Evolutionary conservation across 2,113 vertebrate genomes (phyloP), one percentile per base, ranked within the genome.

Genomic region (Brachyhypopomus gauderio): DNA sequence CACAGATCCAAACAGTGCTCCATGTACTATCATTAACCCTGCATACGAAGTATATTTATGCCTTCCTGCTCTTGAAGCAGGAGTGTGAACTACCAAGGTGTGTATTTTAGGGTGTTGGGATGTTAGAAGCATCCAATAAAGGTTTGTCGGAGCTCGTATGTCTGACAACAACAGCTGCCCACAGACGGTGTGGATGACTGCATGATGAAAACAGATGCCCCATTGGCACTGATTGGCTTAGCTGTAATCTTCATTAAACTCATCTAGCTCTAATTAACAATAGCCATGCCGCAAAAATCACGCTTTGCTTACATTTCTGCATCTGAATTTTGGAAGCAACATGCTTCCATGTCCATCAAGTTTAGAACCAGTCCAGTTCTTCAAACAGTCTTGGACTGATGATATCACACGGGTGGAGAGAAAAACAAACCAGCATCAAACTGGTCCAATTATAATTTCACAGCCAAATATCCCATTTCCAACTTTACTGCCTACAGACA

Each of bases 21-120:
- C 85, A 75, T 72, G 85, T 84, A 84, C 81, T 14, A 89, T 90
- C 86, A 91, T 92, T 88, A 93, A 92, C 91, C 86, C 89, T 92
- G 90, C 88, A 93, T 77, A 72, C 48, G 89, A 90, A 92, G 91
- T 92, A 92, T 90, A 90, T 92, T 93, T 92, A 84, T 85, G 79
- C 92, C 90, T 90, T 86, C 77, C 83, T 80, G 76, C 79, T 79
- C 84, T 81, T 79, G 80, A 90, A 88, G 79, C 71, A 81, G 72
- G 79, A 77, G 86, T 74, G 84, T 82, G 23, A 85, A 89, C 87
- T 72, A 84, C 62, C 76, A 76, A 25, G 59, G 73, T 14, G 88
- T 88, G 41, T 45, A 45, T 30, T 30, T 30, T 30, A 30, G 30
- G 30, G 30, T 30, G 30, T 30, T 30, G 3, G 30, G 30, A 3